Conservation (phyloP, 2,113 vertebrate species). For the Ahaetulla prasina region DNA sequence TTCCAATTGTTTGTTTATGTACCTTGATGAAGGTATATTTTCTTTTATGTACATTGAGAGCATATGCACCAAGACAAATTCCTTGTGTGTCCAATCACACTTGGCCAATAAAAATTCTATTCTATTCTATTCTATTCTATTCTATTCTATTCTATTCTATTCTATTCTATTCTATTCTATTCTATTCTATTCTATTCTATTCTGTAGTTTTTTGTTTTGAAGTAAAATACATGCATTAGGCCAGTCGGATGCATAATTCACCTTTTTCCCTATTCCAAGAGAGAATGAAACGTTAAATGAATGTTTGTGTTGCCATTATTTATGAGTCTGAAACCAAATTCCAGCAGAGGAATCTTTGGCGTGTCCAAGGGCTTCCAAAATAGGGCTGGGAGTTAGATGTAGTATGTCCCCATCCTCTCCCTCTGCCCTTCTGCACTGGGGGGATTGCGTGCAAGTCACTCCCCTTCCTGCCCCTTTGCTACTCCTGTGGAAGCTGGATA, state of each 20-base stretch:
- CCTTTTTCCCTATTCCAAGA: not conserved
- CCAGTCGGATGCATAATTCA: not conserved
- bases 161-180: no score
- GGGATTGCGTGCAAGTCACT: not conserved
- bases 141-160: no score
- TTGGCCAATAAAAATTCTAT: no score
- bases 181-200: no score
- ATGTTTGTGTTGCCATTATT: not conserved
- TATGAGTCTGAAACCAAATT: not conserved
- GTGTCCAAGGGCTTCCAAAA: not conserved
- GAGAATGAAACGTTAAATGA: not conserved
- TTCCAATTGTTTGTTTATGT: not conserved
- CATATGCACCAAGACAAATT: no score
- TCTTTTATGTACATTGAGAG: no score
- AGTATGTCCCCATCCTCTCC: not conserved
- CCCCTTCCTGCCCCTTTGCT: not conserved
- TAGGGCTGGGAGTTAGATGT: not conserved
- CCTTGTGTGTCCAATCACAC: no score
- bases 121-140: no score
- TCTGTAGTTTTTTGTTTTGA: not conserved
- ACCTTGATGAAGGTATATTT: no score
- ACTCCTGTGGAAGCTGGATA: not conserved
- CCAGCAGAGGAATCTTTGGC: not conserved
- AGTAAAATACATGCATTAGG: not conserved
- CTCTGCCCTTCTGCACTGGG: not conserved